Evolutionary conservation across 2,888 invertebrate species (phyloP).

Genomic region (Sisyra nigra): DNA sequence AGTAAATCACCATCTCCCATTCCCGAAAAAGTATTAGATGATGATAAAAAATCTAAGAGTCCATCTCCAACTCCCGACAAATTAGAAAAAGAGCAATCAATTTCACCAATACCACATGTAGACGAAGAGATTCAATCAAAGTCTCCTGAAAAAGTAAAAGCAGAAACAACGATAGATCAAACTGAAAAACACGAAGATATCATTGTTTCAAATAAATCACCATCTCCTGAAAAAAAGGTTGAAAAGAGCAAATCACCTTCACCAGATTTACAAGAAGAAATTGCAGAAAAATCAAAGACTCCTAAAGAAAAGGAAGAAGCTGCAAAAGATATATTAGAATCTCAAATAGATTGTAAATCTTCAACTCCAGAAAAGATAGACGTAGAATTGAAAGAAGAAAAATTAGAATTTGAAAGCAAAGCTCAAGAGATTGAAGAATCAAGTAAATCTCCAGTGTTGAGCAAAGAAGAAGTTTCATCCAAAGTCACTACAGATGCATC

Average conservation of each 20-base stretch:
- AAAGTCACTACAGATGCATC: constrained; percentile 4
- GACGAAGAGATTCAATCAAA: background rate
- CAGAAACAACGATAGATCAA: no score
- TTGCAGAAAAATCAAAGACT: constrained; percentile 1
- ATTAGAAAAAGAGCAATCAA: constrained; percentile 1
- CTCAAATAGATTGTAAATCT: constrained; percentile 10
- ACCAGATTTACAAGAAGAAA: background rate
- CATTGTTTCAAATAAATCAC: background rate
- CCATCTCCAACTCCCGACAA: background rate
- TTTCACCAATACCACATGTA: background rate
- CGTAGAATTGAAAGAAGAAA: constrained; percentile 10
- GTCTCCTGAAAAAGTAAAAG: background rate
- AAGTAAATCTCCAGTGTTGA: constrained; percentile 11
- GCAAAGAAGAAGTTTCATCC: constrained; percentile 7
- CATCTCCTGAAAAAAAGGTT: background rate
- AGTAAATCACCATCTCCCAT: background rate
- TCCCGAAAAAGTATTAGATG: background rate
- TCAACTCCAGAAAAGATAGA: constrained; percentile 14
- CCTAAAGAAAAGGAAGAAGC: constrained; percentile 6
- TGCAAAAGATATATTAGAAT: constrained; percentile 8
- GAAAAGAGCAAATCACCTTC: background rate
- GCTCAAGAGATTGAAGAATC: constrained; percentile 11
- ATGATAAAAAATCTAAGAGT: background rate
- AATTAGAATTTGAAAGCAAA: constrained; percentile 15
- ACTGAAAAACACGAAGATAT: no score